Percentiles rank a stretch among this genome's conserved stretches.
phyloP scores from a whole-genome alignment of 2,888 invertebrate species.

The Hirtodrosophila alboralis region DNA sequence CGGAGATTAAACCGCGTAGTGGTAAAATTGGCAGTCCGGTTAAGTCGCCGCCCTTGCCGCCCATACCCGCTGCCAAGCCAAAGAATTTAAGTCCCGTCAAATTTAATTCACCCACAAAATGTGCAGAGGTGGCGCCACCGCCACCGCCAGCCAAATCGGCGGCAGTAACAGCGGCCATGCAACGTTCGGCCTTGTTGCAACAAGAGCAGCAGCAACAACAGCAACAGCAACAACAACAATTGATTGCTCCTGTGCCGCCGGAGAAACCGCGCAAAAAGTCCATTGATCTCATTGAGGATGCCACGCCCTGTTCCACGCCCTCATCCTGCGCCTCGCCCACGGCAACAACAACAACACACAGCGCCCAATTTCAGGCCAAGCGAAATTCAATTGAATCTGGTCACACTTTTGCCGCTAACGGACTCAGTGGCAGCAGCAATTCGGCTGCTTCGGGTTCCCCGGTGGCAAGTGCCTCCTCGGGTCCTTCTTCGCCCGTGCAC shows the following conservation, averaged over 20 bases:
- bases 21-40: slow-evolving; percentile 83
- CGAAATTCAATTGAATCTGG: slow-evolving; percentile 76
- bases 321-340: slow-evolving; percentile 70
- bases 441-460: slow-evolving; percentile 81
- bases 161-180: slow-evolving; percentile 79
- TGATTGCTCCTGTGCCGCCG: slow-evolving; percentile 76
- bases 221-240: slow-evolving; percentile 47
- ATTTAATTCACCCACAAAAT: slow-evolving; percentile 82
- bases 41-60: slow-evolving; percentile 83
- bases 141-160: slow-evolving; percentile 81
- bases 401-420: slow-evolving; percentile 49
- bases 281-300: slow-evolving; percentile 81
- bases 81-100: slow-evolving; percentile 83
- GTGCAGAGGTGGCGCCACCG: slow-evolving; percentile 78
- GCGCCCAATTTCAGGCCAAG: slow-evolving; percentile 62
- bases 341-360: slow-evolving; percentile 39
- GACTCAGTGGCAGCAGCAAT: slow-evolving; percentile 70
- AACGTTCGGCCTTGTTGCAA: slow-evolving; percentile 75
- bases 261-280: slow-evolving; percentile 83
- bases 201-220: slow-evolving; percentile 61
- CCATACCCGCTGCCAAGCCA: slow-evolving; percentile 83
- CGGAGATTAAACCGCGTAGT: slow-evolving; percentile 84
- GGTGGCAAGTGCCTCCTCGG: slow-evolving; percentile 83
- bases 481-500: slow-evolving; percentile 84
- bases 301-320: slow-evolving; percentile 66